Conservation (phyloP, 2,113 vertebrate genomes). For the Psittacus erithacus region DNA sequence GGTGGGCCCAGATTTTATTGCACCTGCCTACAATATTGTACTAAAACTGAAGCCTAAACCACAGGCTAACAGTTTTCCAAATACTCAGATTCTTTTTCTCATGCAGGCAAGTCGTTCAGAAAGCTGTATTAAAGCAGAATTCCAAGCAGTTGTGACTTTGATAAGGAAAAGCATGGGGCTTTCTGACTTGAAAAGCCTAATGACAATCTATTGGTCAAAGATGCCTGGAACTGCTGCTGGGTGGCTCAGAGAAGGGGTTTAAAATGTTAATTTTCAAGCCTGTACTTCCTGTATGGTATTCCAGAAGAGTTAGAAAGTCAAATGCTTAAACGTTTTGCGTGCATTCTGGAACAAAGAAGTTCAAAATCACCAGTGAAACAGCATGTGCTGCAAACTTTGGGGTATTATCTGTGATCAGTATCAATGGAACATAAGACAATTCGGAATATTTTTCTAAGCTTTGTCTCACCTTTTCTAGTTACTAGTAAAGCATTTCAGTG, state of each 20-base stretch:
- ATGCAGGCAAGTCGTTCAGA: not conserved
- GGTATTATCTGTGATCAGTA: accelerated
- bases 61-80: not conserved
- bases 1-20: not conserved
- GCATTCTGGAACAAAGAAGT: not conserved
- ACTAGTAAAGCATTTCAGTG: not conserved
- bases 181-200: not conserved
- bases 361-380: accelerated
- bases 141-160: not conserved
- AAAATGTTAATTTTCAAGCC: not conserved
- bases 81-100: not conserved
- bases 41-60: not conserved
- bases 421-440: accelerated
- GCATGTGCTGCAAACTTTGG: accelerated
- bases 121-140: not conserved
- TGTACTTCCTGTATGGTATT: not conserved
- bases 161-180: not conserved
- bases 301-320: not conserved
- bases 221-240: not conserved
- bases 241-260: not conserved
- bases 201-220: not conserved
- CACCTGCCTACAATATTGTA: not conserved
- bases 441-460: not conserved
- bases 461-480: accelerated
- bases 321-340: not conserved